phyloP scores from a whole-genome alignment of 2,888 invertebrate genomes.

The Lasioglossum lativentre region DNA sequence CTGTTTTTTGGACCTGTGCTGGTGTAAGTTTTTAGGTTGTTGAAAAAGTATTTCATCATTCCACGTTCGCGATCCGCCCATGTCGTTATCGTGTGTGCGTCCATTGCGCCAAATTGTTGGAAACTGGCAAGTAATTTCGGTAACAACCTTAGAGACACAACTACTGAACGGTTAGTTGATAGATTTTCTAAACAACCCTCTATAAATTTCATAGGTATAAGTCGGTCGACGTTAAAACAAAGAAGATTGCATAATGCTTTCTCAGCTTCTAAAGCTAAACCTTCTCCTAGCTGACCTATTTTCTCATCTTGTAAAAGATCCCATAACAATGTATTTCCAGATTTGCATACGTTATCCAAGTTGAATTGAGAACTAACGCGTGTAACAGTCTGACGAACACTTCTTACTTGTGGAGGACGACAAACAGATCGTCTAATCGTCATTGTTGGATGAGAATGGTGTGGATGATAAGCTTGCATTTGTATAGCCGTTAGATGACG shows the following conservation, averaged over 20 bases:
- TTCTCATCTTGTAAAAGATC: constrained; percentile 96
- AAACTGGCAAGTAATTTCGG: constrained; percentile 97
- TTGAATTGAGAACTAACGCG: constrained; percentile 85
- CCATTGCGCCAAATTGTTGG: constrained; percentile 94
- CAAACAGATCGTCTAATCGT: constrained; percentile 79
- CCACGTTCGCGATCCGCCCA: constrained; percentile 97
- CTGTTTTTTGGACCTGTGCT: constrained; percentile 81
- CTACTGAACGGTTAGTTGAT: constrained; percentile 94
- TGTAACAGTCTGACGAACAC: constrained; percentile 71
- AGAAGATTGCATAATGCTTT: constrained; percentile 95
- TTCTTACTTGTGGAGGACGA: constrained; percentile 76
- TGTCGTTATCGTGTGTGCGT: constrained; percentile 93
- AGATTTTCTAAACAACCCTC: constrained; percentile 97
- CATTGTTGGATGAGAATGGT: constrained; percentile 79
- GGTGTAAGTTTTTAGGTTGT: constrained; percentile 92
- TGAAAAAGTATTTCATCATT: constrained; percentile 97
- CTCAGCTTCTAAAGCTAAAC: constrained; percentile 96
- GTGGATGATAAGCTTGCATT: constrained; percentile 83
- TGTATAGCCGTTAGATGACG: constrained; percentile 84
- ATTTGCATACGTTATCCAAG: constrained; percentile 93
- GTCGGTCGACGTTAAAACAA: constrained; percentile 95
- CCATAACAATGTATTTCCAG: constrained; percentile 97
- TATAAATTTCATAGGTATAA: constrained; percentile 96
- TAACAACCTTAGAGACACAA: constrained; percentile 94
- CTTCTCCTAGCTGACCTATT: constrained; percentile 95